Percentiles rank a stretch among this genome's conserved stretches.
phyloP scores from a whole-genome alignment of 2,888 invertebrate species.

The Amphipoea oculea region DNA sequence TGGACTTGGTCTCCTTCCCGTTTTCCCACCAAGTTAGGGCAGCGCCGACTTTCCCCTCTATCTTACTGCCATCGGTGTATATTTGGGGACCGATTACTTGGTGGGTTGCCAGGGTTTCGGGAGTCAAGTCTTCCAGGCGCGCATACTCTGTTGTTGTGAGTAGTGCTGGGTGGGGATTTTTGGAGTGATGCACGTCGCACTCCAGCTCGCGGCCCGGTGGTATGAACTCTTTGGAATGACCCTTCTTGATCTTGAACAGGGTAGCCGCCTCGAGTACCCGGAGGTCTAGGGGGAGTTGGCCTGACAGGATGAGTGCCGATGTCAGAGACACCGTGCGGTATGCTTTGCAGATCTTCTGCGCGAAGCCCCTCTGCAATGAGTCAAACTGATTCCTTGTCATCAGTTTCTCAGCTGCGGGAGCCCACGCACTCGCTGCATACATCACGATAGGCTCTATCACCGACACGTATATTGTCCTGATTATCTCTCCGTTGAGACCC shows the following conservation, averaged over 20 bases:
- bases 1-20: neutral
- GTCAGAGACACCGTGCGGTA: constrained; percentile 19
- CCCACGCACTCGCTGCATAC: constrained; percentile 11
- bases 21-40: constrained; percentile 3
- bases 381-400: constrained; percentile 1
- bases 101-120: neutral
- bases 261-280: neutral
- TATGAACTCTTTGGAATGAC: neutral
- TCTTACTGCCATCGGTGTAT: constrained; percentile 1
- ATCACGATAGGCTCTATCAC: constrained; percentile 23
- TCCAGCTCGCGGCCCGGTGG: neutral
- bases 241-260: neutral
- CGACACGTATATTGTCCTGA: constrained; percentile 1
- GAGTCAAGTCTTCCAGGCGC: neutral
- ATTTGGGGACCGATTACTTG: neutral
- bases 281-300: constrained; percentile 8
- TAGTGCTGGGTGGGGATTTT: neutral
- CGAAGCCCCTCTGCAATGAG: constrained; percentile 4
- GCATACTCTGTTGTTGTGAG: constrained; percentile 8
- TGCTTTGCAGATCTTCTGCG: constrained; percentile 16
- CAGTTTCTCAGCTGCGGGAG: neutral
- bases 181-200: neutral
- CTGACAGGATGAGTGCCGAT: constrained; percentile 14
- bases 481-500: neutral
- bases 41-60: constrained; percentile 1